A percentile compares a stretch with the other conserved stretches of the same genome.
phyloP scores from a whole-genome alignment of 2,888 invertebrate genomes.

The Pheosia tremula region DNA sequence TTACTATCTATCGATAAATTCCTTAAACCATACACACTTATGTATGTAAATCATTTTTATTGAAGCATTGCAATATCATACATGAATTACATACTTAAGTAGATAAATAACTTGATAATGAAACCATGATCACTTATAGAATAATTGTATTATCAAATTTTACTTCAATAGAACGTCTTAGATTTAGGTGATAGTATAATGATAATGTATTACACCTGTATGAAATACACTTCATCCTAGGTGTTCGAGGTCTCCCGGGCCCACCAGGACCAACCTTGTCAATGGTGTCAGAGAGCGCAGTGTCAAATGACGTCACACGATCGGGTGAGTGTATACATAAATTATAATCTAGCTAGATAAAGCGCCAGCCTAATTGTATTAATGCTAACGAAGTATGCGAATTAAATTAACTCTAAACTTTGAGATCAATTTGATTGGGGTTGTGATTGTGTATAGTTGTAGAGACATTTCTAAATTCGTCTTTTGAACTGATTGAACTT shows the following conservation, averaged over 20 bases:
- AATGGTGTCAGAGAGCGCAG: constrained; percentile 58
- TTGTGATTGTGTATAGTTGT: neutral
- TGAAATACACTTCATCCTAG: constrained; percentile 35
- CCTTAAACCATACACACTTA: too few species aligned
- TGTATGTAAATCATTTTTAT: too few species aligned
- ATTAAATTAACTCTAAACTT: constrained; percentile 2
- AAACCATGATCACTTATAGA: too few species aligned
- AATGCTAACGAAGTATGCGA: constrained; percentile 1
- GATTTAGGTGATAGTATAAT: too few species aligned
- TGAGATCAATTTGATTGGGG: neutral
- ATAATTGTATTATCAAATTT: too few species aligned
- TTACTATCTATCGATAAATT: too few species aligned
- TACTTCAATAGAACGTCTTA: too few species aligned
- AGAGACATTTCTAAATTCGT: neutral
- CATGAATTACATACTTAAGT: too few species aligned
- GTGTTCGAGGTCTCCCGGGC: constrained; percentile 68
- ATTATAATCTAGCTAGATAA: neutral
- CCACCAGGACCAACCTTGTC: constrained; percentile 59
- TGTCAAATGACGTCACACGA: constrained; percentile 53
- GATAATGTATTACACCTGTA: too few species aligned
- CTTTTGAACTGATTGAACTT: neutral
- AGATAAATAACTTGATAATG: too few species aligned
- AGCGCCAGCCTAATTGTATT: neutral
- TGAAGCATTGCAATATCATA: too few species aligned
- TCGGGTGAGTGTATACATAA: constrained; percentile 47